A percentile compares a stretch with the other conserved stretches of the same genome.
phyloP scores from a whole-genome alignment of 2,113 vertebrate species.

The Nothoprocta pentlandii region DNA sequence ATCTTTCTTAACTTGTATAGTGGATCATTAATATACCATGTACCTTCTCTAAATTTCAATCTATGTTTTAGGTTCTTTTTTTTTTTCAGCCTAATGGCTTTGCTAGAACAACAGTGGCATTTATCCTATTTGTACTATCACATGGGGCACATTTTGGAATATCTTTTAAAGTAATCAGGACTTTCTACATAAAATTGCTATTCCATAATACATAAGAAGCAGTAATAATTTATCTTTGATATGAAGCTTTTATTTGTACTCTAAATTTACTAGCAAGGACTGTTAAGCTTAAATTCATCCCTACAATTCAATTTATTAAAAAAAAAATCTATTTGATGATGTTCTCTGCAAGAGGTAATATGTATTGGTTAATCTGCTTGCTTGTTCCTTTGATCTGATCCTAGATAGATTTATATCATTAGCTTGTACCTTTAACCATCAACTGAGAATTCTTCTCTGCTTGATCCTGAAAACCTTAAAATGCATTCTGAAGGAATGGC shows the following conservation, averaged over 20 bases:
- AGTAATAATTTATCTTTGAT: background rate
- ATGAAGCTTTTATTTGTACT: background rate
- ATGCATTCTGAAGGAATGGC: background rate
- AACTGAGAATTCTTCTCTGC: background rate
- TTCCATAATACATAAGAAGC: background rate
- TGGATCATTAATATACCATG: background rate
- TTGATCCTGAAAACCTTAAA: background rate
- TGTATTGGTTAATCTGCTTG: background rate
- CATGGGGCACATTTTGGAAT: background rate
- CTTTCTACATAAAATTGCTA: background rate
- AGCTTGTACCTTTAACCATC: background rate
- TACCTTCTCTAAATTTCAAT: background rate
- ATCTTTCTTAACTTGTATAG: background rate
- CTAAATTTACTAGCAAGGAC: background rate
- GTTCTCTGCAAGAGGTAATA: background rate
- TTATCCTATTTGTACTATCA: background rate
- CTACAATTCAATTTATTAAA: background rate
- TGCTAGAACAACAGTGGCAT: background rate
- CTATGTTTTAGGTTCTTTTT: background rate
- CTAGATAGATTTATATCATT: background rate
- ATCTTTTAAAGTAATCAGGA: background rate
- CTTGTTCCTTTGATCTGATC: background rate
- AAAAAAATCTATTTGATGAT: background rate
- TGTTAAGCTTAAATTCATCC: background rate
- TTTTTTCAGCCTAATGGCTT: background rate